These are phyloP conservation scores for Aptenodytes patagonicus DNA, from an alignment of 2,113 vertebrate species.

Conservation along the genomic window DNA sequence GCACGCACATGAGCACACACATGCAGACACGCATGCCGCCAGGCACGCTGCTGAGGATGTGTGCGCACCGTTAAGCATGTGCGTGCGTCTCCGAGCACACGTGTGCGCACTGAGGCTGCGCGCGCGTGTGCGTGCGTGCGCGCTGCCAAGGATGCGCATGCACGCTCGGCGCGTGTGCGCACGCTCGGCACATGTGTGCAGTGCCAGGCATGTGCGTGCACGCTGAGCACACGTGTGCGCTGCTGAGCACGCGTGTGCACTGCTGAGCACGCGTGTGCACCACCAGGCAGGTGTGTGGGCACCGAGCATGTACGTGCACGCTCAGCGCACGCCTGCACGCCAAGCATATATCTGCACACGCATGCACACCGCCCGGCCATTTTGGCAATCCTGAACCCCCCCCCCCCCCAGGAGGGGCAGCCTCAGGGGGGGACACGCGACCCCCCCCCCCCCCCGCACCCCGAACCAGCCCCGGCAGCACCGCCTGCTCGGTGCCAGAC, in stretches of 20 bases:
- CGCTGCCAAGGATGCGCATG: neutral
- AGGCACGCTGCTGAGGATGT: accelerated
- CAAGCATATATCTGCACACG: neutral
- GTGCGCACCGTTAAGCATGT: accelerated
- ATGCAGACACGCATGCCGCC: neutral
- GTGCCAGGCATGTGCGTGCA: too few species aligned
- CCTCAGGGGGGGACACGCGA: accelerated
- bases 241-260: neutral
- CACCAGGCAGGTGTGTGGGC: neutral
- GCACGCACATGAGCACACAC: too few species aligned
- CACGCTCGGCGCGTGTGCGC: too few species aligned
- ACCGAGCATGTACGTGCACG: accelerated
- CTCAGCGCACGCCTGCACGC: neutral
- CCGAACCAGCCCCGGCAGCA: neutral
- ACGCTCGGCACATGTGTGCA: too few species aligned
- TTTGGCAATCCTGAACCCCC: neutral
- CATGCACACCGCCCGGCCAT: accelerated
- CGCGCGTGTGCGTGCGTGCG: accelerated
- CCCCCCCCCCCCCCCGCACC: neutral
- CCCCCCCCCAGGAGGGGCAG: neutral
- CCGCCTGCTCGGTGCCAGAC: neutral
- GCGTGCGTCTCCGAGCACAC: accelerated
- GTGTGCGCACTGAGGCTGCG: too few species aligned
- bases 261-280: neutral
- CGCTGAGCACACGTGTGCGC: too few species aligned